Base-by-base conservation (phyloP, 2,888 invertebrate species). In the Eupeodes latifasciatus region DNA sequence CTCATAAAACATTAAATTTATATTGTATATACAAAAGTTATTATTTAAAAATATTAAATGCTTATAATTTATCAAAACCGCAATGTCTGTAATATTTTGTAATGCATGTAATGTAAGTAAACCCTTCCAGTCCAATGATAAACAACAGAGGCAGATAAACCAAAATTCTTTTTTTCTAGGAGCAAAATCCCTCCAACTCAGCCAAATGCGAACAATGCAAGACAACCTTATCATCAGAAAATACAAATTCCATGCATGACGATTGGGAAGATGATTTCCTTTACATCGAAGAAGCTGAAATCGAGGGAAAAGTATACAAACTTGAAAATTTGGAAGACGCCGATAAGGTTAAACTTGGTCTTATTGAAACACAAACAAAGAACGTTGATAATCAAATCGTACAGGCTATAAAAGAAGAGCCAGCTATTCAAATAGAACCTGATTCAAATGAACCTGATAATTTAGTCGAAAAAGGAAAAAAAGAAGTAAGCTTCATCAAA, bases 271-370 rank as follows among this genome's bases (percentile, higher is more conserved):
- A 69, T 10, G 84, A 87, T 19, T 83, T 80, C 44, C 36, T 61
- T 36, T 80, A 77, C 16, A 87, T 87, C 34, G 87, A 87, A 11
- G 71, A 84, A 14, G 87, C 87, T 3, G 87, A 87, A 36, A 14
- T 69, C 5, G 71, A 87, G 5, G 87, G 84, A 2, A 49, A 84
- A 12, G 55, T 87, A 1, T 84, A 76, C 12, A 64, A 77, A 6
- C 27, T 87, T 3, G 79, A 71, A 53, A 49, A 27, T 57, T 27
- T 72, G 1, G 67, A 84, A 1, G 84, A 53, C 19, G 14, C 10
- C 47, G 59, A 59, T 34, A 34, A 72, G 11, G 10, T 1, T 1
- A 2, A 44, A n/a, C 12, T 72, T 10, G 47, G n/a, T n/a, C 4
- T 75, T 16, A 34, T 1, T 27, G 27, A 27, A 27, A 27, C 27